phyloP scores from a whole-genome alignment of 2,888 invertebrate species.

The Neocrepidodera transversa region DNA sequence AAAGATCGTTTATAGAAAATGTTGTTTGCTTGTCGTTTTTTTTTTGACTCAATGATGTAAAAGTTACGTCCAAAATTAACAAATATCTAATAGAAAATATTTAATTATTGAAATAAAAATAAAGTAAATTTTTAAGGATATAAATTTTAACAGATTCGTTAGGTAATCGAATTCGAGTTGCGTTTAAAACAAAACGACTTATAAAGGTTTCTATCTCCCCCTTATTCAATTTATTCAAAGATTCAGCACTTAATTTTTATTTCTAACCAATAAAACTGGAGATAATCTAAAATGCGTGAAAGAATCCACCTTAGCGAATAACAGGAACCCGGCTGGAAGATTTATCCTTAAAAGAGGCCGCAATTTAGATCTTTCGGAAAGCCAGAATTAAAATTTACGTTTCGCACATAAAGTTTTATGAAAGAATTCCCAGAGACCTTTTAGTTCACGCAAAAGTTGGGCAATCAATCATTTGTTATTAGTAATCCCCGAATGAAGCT shows the following conservation, averaged over 20 bases:
- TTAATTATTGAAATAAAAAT: too few relatives aligned
- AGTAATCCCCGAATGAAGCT: conserved; percentile 47
- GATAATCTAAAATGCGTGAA: conserved; percentile 22
- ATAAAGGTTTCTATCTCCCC: background rate
- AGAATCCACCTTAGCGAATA: conserved; percentile 16
- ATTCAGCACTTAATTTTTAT: conserved; percentile 18
- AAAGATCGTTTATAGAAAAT: too few relatives aligned
- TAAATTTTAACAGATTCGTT: background rate
- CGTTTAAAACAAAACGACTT: background rate
- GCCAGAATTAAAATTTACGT: conserved; percentile 23
- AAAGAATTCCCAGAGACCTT: conserved; percentile 40
- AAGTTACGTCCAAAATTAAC: too few relatives aligned
- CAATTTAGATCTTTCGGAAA: conserved; percentile 21
- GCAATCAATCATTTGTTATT: conserved; percentile 49
- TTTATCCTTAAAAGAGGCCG: conserved; percentile 21
- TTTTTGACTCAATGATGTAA: too few relatives aligned
- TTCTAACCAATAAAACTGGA: conserved; percentile 16
- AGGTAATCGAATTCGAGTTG: background rate
- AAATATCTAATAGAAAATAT: too few relatives aligned
- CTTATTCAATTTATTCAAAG: conserved; percentile 10
- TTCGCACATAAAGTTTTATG: conserved; percentile 26
- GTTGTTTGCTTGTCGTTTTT: too few relatives aligned
- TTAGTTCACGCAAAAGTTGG: conserved; percentile 40
- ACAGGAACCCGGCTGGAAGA: conserved; percentile 5
- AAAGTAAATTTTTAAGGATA: too few relatives aligned